These are phyloP conservation scores for Epizoanthus ramosus DNA, from an alignment of 92 coral and sea anemone genomes.

Conservation along the genomic window DNA sequence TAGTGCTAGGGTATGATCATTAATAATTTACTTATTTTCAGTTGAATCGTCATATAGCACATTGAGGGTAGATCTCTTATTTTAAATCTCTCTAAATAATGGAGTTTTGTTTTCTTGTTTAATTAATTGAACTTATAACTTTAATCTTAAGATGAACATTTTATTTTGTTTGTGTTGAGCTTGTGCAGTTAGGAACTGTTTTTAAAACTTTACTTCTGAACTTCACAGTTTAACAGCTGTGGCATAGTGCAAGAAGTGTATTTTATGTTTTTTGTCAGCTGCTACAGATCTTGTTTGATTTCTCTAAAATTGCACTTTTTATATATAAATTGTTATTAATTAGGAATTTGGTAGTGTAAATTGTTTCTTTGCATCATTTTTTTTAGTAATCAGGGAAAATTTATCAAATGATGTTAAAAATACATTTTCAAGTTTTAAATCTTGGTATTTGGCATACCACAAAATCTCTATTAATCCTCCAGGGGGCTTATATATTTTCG, in stretches of 20 bases:
- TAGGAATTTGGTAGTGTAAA: not conserved
- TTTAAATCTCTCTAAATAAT: not conserved
- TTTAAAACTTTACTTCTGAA: not conserved
- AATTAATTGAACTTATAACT: not conserved
- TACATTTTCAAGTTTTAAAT: not conserved
- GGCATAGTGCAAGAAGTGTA: not conserved
- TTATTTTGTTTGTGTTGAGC: not conserved
- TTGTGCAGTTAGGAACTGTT: not conserved
- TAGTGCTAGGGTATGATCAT: no score
- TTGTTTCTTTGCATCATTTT: constrained; percentile 2
- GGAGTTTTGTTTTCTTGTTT: not conserved
- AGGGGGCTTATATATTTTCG: not conserved
- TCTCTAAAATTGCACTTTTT: not conserved
- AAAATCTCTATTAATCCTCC: not conserved
- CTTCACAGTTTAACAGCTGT: not conserved
- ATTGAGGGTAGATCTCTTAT: not conserved
- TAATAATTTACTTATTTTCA: no score
- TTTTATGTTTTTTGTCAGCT: not conserved
- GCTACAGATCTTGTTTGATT: not conserved
- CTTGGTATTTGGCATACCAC: not conserved
- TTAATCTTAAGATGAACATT: not conserved
- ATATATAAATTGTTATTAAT: no score
- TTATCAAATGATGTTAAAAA: not conserved
- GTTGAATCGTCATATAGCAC: no score
- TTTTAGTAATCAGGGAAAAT: not conserved